Percentiles rank a stretch among this genome's conserved stretches.
These are phyloP conservation scores for Podiceps cristatus DNA, from an alignment of 2,113 vertebrate species.

Conservation along the genomic window DNA sequence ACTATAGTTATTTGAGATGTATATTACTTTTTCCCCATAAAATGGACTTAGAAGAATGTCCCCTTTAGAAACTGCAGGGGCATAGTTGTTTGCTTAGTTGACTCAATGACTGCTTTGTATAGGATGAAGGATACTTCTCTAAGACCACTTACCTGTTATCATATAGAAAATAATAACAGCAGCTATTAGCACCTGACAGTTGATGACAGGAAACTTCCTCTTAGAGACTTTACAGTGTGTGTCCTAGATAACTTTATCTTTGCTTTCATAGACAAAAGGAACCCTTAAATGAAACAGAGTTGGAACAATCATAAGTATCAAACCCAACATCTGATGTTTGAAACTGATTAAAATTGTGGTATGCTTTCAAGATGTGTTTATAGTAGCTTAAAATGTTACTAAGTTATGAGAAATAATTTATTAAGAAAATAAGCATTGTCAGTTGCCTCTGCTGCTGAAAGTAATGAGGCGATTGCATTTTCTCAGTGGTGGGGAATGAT, in stretches of 20 bases:
- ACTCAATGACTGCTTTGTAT: not conserved
- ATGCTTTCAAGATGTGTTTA: not conserved
- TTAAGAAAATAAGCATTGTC: slow-evolving; percentile 33
- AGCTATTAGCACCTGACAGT: slow-evolving; percentile 50
- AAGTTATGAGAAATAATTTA: slow-evolving; percentile 45
- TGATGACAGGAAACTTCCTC: slow-evolving; percentile 10
- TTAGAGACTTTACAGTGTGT: slow-evolving; percentile 16
- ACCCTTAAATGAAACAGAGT: not conserved
- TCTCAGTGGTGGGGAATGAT: not conserved
- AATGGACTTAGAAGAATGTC: not conserved
- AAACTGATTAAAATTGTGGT: slow-evolving; percentile 45
- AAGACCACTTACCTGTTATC: slow-evolving; percentile 29
- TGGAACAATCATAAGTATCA: slow-evolving; percentile 47
- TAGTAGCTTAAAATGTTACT: not conserved
- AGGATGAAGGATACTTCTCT: slow-evolving; percentile 36
- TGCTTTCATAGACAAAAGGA: slow-evolving; percentile 21
- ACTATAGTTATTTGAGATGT: not conserved
- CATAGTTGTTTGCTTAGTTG: slow-evolving; percentile 12
- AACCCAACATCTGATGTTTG: slow-evolving; percentile 41
- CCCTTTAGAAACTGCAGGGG: not conserved
- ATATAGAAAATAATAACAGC: slow-evolving; percentile 49
- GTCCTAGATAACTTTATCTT: slow-evolving; percentile 57
- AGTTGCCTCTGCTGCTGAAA: slow-evolving; percentile 49
- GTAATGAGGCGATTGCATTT: slow-evolving; percentile 11
- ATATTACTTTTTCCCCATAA: not conserved